Conservation (phyloP, 1,140 invertebrate genomes). For the Psix sp. region DNA sequence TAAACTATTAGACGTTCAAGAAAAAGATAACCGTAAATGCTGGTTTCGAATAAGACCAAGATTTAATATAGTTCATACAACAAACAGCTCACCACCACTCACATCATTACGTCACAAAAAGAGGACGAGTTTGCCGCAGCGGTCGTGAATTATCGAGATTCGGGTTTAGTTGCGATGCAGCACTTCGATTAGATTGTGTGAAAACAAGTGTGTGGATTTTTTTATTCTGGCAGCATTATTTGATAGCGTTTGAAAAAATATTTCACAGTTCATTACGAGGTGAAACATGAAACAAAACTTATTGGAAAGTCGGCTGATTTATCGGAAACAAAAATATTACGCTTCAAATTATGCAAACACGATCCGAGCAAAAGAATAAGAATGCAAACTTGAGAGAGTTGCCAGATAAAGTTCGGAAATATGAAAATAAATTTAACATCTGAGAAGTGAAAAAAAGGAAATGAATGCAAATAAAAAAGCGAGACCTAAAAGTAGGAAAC, state of each 20-base stretch:
- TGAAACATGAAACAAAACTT: too few species aligned
- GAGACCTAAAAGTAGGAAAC: slow-evolving; percentile 19
- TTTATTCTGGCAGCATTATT: too few species aligned
- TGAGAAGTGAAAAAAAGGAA: slow-evolving; percentile 43
- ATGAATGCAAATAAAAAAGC: slow-evolving; percentile 38
- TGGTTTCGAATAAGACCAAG: slow-evolving; percentile 9
- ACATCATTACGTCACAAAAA: slow-evolving; percentile 46
- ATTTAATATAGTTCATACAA: slow-evolving; percentile 25
- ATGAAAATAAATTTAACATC: slow-evolving; percentile 37
- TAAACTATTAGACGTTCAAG: too few species aligned
- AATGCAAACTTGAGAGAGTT: too few species aligned
- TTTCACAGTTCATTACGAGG: too few species aligned
- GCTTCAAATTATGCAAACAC: too few species aligned
- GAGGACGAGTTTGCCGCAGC: slow-evolving; percentile 59
- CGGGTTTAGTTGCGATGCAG: slow-evolving; percentile 42
- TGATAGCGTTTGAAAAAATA: too few species aligned
- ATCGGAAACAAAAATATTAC: too few species aligned
- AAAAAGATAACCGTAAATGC: slow-evolving; percentile 12
- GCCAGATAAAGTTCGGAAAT: too few species aligned
- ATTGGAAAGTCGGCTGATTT: too few species aligned
- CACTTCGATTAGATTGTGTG: slow-evolving; percentile 23
- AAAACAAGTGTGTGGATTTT: slow-evolving; percentile 7
- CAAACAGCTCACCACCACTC: slow-evolving; percentile 18
- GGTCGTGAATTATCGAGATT: slow-evolving; percentile 61
- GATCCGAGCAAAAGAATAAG: too few species aligned